Percentiles rank a stretch among this genome's conserved stretches.
Evolutionary conservation across 2,797 vertebrate species (phyloP).

Genomic region (Neoniphon sammara): DNA sequence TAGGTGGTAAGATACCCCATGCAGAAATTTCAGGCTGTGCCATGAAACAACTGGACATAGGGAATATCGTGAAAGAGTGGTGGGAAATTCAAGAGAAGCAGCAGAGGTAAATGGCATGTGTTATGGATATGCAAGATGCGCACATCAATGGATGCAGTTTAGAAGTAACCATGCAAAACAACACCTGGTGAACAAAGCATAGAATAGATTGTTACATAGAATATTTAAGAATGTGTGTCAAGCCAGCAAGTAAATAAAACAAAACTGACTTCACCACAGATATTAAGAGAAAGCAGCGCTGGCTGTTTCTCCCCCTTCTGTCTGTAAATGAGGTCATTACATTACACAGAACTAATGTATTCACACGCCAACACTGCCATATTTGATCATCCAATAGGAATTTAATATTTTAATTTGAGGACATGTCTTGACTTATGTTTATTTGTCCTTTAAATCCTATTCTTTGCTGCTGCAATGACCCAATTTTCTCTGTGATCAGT

Average conservation of each 20-base stretch:
- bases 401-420: neutral
- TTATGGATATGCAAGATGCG: conserved; percentile 61
- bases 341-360: neutral
- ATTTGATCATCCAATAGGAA: neutral
- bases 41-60: conserved; percentile 80
- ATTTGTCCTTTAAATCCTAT: neutral
- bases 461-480: neutral
- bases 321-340: conserved; percentile 7
- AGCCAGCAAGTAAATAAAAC: conserved; percentile 54
- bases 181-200: conserved; percentile 86
- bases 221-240: conserved; percentile 54
- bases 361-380: neutral
- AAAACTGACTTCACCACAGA: conserved; percentile 53
- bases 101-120: conserved; percentile 40
- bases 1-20: conserved; percentile 78
- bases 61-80: conserved; percentile 59
- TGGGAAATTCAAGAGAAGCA: conserved; percentile 56
- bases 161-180: conserved; percentile 77
- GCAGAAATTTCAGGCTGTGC: conserved; percentile 86
- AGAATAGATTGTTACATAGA: conserved; percentile 66
- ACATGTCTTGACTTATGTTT: neutral
- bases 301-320: conserved; percentile 5
- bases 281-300: conserved; percentile 62
- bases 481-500: neutral
- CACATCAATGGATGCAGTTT: conserved; percentile 69